Evolutionary conservation across 1,140 invertebrate genomes (phyloP).

Genomic region (Acromyrmex echinatior): DNA sequence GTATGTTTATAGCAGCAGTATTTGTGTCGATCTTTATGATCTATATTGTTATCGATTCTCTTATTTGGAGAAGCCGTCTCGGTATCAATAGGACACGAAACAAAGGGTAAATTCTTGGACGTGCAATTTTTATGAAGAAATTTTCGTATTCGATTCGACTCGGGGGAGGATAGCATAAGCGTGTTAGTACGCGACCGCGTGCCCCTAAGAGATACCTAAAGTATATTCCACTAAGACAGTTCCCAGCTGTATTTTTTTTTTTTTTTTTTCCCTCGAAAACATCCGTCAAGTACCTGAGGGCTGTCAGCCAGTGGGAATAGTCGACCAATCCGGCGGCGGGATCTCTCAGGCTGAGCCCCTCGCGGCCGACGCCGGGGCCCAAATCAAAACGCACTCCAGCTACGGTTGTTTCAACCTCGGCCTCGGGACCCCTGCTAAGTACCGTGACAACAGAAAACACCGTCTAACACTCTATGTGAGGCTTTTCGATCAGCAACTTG

Average conservation of each 20-base stretch:
- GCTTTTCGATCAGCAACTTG: constrained; percentile 39
- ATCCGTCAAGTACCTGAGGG: constrained; percentile 85
- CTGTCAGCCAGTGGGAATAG: constrained; percentile 87
- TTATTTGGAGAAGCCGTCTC: constrained; percentile 7
- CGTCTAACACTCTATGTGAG: constrained; percentile 67
- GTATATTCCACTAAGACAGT: constrained; percentile 63
- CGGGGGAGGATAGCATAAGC: constrained; percentile 66
- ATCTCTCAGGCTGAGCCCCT: constrained; percentile 86
- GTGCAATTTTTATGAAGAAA: constrained; percentile 26
- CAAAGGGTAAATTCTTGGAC: neutral
- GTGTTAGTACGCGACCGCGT: constrained; percentile 83
- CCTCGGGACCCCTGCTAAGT: constrained; percentile 85
- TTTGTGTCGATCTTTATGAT: neutral
- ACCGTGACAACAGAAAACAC: constrained; percentile 80
- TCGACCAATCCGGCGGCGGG: constrained; percentile 86
- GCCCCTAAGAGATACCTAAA: constrained; percentile 69
- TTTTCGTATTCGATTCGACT: constrained; percentile 11
- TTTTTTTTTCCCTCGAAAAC: constrained; percentile 78
- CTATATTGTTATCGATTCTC: neutral
- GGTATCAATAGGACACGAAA: neutral
- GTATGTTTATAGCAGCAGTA: neutral
- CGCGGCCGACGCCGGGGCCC: constrained; percentile 86
- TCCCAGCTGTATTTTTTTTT: constrained; percentile 40
- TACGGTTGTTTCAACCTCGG: constrained; percentile 86
- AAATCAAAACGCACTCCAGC: constrained; percentile 86